These are phyloP conservation scores for Sminthurinus aureus DNA, from an alignment of 2,888 invertebrate genomes.

Conservation along the genomic window DNA sequence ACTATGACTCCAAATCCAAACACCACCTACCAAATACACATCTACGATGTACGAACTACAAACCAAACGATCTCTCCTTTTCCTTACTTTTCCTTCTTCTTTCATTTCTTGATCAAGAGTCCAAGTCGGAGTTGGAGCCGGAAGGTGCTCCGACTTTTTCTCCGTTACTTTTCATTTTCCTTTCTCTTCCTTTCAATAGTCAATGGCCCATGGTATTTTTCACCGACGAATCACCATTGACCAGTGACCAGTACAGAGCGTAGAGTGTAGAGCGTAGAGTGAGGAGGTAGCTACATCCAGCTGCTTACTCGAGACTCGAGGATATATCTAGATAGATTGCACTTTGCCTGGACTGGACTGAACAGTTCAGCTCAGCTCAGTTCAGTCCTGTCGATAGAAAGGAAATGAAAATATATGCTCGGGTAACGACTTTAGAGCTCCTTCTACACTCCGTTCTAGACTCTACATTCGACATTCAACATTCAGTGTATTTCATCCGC, in stretches of 20 bases:
- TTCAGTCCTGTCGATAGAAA: not conserved
- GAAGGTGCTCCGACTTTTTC: not conserved
- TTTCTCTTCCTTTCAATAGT: not conserved
- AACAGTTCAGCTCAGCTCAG: not conserved
- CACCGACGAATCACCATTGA: not conserved
- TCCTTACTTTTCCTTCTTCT: not conserved
- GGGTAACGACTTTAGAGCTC: not conserved
- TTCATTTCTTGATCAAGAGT: not conserved
- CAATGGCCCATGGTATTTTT: not conserved
- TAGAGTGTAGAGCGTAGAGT: too few relatives aligned
- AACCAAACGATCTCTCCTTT: too few relatives aligned
- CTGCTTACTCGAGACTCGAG: too few relatives aligned
- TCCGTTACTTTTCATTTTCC: not conserved
- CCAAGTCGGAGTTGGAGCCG: too few relatives aligned
- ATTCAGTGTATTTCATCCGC: conserved; percentile 4
- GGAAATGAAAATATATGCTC: conserved; percentile 28
- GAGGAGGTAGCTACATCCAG: too few relatives aligned
- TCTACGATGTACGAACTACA: too few relatives aligned
- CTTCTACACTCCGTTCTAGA: not conserved
- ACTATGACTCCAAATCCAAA: not conserved
- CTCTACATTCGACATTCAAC: not conserved
- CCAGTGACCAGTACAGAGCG: not conserved
- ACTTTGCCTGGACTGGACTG: not conserved
- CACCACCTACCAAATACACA: too few relatives aligned
- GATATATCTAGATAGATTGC: not conserved